phyloP scores from a whole-genome alignment of 2,113 vertebrate species.

The Calyptomena viridis region DNA sequence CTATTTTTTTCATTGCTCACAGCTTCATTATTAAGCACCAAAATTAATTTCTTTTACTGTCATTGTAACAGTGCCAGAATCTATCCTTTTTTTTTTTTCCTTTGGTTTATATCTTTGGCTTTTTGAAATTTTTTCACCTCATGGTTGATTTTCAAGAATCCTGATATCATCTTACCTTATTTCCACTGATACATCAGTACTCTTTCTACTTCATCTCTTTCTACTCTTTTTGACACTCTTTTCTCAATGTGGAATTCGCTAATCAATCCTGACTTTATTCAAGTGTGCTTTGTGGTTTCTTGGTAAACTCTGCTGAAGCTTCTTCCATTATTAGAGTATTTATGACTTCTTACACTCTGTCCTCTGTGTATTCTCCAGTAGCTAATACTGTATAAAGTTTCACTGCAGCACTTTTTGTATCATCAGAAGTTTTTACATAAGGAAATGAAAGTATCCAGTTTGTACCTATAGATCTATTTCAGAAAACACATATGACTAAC shows the following conservation, averaged over 20 bases:
- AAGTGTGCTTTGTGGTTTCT: neutral
- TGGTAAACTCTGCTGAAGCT: neutral
- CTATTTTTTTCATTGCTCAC: neutral
- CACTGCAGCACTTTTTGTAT: neutral
- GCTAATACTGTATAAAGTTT: neutral
- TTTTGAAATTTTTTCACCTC: neutral
- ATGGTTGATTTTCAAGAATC: rapidly evolving
- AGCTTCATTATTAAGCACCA: neutral
- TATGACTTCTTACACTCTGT: neutral
- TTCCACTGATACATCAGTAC: neutral
- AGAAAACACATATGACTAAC: neutral
- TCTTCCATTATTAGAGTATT: neutral
- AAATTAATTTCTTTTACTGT: neutral
- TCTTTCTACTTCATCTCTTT: neutral
- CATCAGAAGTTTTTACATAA: neutral
- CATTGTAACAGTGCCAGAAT: neutral
- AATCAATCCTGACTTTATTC: neutral
- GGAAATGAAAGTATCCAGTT: neutral
- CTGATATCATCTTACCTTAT: neutral
- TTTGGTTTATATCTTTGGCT: neutral
- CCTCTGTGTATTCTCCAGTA: neutral
- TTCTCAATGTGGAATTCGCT: neutral
- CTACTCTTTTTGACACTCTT: neutral
- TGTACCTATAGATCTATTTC: neutral
- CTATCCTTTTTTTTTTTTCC: neutral